Evolutionary conservation across 2,113 vertebrate genomes (phyloP), one percentile per base, ranked within the genome.

Genomic region (Mola mola): DNA sequence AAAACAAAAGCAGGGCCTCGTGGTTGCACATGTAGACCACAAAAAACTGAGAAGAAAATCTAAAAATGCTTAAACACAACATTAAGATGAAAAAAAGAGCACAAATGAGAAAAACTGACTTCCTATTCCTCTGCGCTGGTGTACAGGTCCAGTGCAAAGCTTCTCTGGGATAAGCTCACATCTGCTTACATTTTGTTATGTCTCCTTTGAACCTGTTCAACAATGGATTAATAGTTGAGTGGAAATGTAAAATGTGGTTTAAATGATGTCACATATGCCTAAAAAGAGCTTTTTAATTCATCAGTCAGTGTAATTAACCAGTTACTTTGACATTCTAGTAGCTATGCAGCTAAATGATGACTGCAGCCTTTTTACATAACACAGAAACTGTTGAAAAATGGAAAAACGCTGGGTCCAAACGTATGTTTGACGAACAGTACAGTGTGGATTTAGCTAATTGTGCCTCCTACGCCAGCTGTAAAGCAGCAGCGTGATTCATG

Each of bases 51-150:
- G 0, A 17, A 20, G 9, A 68, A 53, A 40, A 62, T 16, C 20
- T 16, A 55, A 19, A 51, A 28, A 43, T 20, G 36, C 21, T 33
- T 21, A 15, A 19, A 31, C 28, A 28, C 20, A 13, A 21, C 28
- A 47, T 72, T n/a, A 63, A 56, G 55, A 46, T n/a, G n/a, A n/a
- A 78, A 75, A 51, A 16, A 80, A 56, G 58, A 36, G 10, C 26
- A 37, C 5, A 29, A 25, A 31, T 16, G 16, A 36, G 52, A 56
- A 41, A 46, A 49, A 24, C 38, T 21, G 21, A 26, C 26, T 36
- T n/a, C 48, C 51, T 57, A 58, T 44, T 26, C 8, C 29, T 25
- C 49, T 43, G 41, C 29, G 47, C 52, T 51, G 48, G 28, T 51
- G 48, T 12, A 33, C 31, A 24, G 24, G 16, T 37, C 53, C 41